A percentile compares a stretch with the other conserved stretches of the same genome.
Evolutionary conservation across 2,888 invertebrate genomes (phyloP).

Genomic region (Nephrocerus scutellatus): DNA sequence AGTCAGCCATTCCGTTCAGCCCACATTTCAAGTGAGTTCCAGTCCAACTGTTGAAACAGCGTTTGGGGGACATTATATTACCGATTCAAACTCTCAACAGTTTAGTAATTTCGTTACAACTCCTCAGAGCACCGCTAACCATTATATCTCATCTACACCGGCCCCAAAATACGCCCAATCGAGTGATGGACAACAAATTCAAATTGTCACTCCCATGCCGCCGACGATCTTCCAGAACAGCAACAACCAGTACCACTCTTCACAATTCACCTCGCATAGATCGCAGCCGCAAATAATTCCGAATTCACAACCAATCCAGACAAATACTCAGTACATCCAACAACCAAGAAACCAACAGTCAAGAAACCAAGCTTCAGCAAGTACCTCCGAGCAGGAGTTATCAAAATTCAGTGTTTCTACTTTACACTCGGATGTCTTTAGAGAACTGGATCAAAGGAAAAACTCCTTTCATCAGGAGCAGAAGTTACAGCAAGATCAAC

Average conservation of each 20-base stretch:
- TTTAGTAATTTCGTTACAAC: conserved; percentile 33
- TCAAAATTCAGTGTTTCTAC: conserved; percentile 45
- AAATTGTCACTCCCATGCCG: conserved; percentile 44
- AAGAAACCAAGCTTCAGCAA: conserved; percentile 3
- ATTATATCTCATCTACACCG: conserved; percentile 24
- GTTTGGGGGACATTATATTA: conserved; percentile 30
- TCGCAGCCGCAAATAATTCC: conserved; percentile 32
- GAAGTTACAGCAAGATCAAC: conserved; percentile 11
- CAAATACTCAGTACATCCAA: conserved; percentile 35
- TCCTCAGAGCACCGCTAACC: conserved; percentile 30
- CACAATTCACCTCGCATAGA: conserved; percentile 17
- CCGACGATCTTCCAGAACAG: conserved; percentile 29
- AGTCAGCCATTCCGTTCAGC: conserved; percentile 20
- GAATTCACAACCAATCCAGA: conserved; percentile 38
- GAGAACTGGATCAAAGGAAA: conserved; percentile 38
- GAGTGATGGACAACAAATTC: conserved; percentile 42
- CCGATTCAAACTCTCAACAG: conserved; percentile 23
- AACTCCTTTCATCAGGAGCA: conserved; percentile 7
- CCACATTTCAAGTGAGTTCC: background rate
- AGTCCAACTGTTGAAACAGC: too few species aligned
- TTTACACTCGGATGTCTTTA: conserved; percentile 44
- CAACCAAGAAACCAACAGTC: conserved; percentile 21
- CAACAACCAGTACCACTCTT: conserved; percentile 28
- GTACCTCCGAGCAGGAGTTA: too few species aligned
- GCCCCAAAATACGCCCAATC: conserved; percentile 40